Evolutionary conservation across 2,888 invertebrate genomes (phyloP).

Genomic region (Athripsodes cinereus): DNA sequence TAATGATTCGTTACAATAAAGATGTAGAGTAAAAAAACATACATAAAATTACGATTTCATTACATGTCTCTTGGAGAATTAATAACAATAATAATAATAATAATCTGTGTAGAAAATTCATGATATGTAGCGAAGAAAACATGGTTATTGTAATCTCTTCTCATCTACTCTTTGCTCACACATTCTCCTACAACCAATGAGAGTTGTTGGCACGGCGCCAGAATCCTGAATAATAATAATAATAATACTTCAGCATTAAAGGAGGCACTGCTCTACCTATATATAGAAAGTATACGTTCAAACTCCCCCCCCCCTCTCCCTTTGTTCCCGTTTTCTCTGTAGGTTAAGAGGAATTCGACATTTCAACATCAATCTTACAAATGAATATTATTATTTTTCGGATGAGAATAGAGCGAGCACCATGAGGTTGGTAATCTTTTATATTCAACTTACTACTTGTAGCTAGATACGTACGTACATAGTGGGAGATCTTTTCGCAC

Average conservation of each 20-base stretch:
- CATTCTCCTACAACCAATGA: background rate
- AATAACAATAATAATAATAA: too few relatives aligned
- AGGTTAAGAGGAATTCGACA: conserved; percentile 1
- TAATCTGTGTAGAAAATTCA: background rate
- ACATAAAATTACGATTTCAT: too few relatives aligned
- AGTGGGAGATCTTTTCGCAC: too few relatives aligned
- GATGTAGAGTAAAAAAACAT: too few relatives aligned
- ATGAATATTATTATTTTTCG: conserved; percentile 2
- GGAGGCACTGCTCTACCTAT: too few relatives aligned
- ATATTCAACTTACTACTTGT: too few relatives aligned
- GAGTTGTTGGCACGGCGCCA: background rate
- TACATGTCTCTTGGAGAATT: too few relatives aligned
- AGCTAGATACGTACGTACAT: too few relatives aligned
- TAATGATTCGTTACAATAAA: too few relatives aligned
- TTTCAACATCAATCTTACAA: conserved; percentile 2
- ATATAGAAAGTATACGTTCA: background rate
- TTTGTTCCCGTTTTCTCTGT: conserved; percentile 1
- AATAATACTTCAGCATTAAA: background rate
- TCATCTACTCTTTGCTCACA: background rate
- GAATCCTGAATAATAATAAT: background rate
- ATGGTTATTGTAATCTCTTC: background rate
- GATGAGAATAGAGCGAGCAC: background rate
- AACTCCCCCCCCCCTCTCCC: background rate
- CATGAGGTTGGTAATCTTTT: too few relatives aligned
- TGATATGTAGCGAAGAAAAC: background rate